Evolutionary conservation across 2,113 vertebrate genomes (phyloP), one percentile per base, ranked within the genome.

Genomic region (Tragelaphus buxtoni): DNA sequence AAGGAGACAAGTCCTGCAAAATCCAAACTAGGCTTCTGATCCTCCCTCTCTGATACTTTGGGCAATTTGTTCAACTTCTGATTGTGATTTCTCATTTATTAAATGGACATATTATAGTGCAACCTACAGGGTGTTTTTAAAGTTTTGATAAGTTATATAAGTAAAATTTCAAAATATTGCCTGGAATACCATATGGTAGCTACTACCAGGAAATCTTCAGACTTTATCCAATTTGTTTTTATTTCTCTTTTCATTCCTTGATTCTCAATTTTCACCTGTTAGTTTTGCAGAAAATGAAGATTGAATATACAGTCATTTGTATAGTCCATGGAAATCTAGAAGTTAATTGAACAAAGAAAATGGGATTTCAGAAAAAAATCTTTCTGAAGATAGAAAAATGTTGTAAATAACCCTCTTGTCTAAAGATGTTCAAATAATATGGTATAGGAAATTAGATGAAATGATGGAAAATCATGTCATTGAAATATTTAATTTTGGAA

Each of bases 391-490:
- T 7, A 32, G 39, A 77, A 89, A 63, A 63, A 47, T 11, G 35
- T 55, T 82, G 8, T 58, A 82, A 11, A 30, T 47, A 20, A 69
- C 24, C 58, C 3, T 39, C 4, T 74, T 65, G 7, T 55, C 1
- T 35, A 3, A 47, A 28, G 2, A 5, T 53, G 2, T 7, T 16
- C 2, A 61, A 16, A 35, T 53, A n/a, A 3, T 2, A 26, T 4
- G 3, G 13, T 4, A 9, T 4, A 45, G 2, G 39, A 13, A 42
- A 87, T 72, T 82, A n/a, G 10, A 35, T 30, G 42, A 39, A 55
- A 42, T 9, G 1, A 14, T 8, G 11, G 7, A 10, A 53, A 45
- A 30, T 39, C 9, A 9, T 11, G 3, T n/a, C 1, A 7, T 12
- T 51, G 24, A 51, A 20, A 81, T n/a, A 55, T 60, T 72, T 8